Evolutionary conservation across 2,888 invertebrate genomes (phyloP).

Genomic region (Eupithecia inturbata): DNA sequence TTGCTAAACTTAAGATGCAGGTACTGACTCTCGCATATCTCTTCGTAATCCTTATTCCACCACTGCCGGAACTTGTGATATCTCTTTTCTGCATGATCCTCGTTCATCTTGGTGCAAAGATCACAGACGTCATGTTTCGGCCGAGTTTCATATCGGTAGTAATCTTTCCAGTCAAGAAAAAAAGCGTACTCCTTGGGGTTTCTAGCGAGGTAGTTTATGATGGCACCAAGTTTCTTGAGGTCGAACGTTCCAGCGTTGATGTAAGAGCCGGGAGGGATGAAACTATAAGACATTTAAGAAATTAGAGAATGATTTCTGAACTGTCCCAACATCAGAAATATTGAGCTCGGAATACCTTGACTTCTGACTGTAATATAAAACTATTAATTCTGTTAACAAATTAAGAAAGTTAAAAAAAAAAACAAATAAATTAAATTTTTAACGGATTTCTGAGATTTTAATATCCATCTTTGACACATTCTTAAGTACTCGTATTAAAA

Average conservation of each 20-base stretch:
- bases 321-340: background rate
- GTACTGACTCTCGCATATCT: slow-evolving; percentile 56
- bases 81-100: slow-evolving; percentile 13
- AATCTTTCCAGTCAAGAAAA: slow-evolving; percentile 74
- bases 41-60: slow-evolving; percentile 67
- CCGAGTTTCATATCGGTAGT: slow-evolving; percentile 63
- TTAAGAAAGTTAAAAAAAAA: no score
- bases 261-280: slow-evolving; percentile 71
- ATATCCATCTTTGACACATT: background rate
- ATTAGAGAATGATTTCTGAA: background rate
- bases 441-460: background rate
- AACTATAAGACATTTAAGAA: slow-evolving; percentile 56
- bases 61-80: slow-evolving; percentile 60
- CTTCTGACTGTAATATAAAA: no score
- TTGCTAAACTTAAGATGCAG: slow-evolving; percentile 52
- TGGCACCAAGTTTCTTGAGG: slow-evolving; percentile 65
- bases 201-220: slow-evolving; percentile 68
- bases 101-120: slow-evolving; percentile 64
- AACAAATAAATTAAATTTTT: no score
- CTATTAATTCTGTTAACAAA: no score
- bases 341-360: background rate
- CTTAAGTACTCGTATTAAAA: background rate
- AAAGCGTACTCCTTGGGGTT: slow-evolving; percentile 60
- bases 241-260: slow-evolving; percentile 63
- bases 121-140: slow-evolving; percentile 60